Evolutionary conservation across 2,888 invertebrate genomes (phyloP).

Genomic region (Helleia helle): DNA sequence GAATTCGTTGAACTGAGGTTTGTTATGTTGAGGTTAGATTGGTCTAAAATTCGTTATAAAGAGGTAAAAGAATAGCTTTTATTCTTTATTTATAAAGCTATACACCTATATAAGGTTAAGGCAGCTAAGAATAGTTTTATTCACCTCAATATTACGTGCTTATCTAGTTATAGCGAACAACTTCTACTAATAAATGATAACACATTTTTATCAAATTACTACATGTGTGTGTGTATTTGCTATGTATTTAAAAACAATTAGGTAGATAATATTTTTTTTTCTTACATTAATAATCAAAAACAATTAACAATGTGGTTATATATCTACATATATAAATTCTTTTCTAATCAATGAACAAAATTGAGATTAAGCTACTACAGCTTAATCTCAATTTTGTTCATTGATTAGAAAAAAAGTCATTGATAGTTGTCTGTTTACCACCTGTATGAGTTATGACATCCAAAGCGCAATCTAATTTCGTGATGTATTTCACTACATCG

Average conservation of each 20-base stretch:
- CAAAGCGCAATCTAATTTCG: conserved; percentile 25
- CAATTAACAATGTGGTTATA: conserved; percentile 15
- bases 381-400: conserved; percentile 20
- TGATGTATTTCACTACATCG: conserved; percentile 23
- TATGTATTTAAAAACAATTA: conserved; percentile 17
- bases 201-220: conserved; percentile 20
- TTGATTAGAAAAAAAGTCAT: conserved; percentile 24
- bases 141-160: conserved; percentile 21
- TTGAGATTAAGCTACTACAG: conserved; percentile 20
- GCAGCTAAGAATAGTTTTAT: conserved; percentile 13
- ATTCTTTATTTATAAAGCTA: too few species aligned
- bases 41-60: too few species aligned
- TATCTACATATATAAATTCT: too few species aligned
- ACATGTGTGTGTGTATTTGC: too few species aligned
- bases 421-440: conserved; percentile 25
- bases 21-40: too few species aligned
- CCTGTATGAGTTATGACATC: conserved; percentile 24
- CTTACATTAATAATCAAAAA: conserved; percentile 17
- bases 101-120: too few species aligned
- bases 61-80: too few species aligned
- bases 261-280: conserved; percentile 16
- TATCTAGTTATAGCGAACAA: conserved; percentile 18
- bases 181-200: conserved; percentile 21
- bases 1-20: too few species aligned
- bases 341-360: conserved; percentile 21